Conservation (phyloP, 92 coral and sea anemone species). For the Siderastrea siderea region DNA sequence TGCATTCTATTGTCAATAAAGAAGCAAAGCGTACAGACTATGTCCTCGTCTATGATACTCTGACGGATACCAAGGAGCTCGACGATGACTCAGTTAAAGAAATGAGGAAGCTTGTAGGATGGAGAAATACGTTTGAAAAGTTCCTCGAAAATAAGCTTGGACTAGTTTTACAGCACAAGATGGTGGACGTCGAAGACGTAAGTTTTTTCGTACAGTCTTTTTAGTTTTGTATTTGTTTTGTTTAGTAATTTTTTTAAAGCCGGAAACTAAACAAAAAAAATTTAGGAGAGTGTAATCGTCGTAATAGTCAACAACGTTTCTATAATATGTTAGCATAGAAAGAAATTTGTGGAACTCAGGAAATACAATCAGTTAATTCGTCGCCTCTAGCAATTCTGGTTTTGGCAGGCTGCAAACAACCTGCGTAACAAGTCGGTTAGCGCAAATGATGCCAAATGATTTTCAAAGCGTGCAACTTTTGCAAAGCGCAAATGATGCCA, state of each 20-base stretch:
- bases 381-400: too few species aligned
- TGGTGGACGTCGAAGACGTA: conserved; percentile 15
- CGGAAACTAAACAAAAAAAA: too few species aligned
- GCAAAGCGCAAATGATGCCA: too few species aligned
- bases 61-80: not conserved
- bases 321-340: too few species aligned
- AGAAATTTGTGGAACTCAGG: too few species aligned
- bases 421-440: too few species aligned
- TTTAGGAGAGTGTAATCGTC: too few species aligned
- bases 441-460: too few species aligned
- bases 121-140: conserved; percentile 27
- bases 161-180: conserved; percentile 12
- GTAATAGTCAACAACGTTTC: too few species aligned
- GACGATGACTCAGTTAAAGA: conserved; percentile 11
- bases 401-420: too few species aligned
- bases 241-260: not conserved
- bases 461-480: too few species aligned
- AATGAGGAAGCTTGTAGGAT: not conserved
- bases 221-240: not conserved
- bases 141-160: conserved; percentile 22
- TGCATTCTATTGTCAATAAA: not conserved
- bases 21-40: conserved; percentile 2
- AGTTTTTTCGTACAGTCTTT: not conserved
- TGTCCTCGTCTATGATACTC: conserved; percentile 14
- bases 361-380: too few species aligned